phyloP scores from a whole-genome alignment of 92 coral and sea anemone genomes.

The Palythoa caribaeorum region DNA sequence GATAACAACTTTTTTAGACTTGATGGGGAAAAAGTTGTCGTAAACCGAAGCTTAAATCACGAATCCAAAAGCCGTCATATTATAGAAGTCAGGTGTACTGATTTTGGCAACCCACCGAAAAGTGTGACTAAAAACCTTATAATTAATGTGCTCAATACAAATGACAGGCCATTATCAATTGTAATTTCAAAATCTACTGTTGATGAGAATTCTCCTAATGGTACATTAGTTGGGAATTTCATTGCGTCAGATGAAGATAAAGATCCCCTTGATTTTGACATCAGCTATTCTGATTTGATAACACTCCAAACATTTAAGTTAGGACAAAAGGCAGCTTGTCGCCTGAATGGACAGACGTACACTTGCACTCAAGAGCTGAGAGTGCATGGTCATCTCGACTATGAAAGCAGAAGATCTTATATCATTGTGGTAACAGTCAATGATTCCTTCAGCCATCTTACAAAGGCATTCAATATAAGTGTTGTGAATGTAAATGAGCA shows the following conservation, averaged over 20 bases:
- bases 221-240: slow-evolving; percentile 72
- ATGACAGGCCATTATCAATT: slow-evolving; percentile 84
- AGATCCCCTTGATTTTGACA: slow-evolving; percentile 74
- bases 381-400: slow-evolving; percentile 80
- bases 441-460: slow-evolving; percentile 70
- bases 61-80: slow-evolving; percentile 74
- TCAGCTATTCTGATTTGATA: slow-evolving; percentile 68
- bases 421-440: slow-evolving; percentile 69
- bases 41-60: slow-evolving; percentile 69
- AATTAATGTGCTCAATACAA: slow-evolving; percentile 62
- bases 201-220: slow-evolving; percentile 67
- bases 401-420: slow-evolving; percentile 67
- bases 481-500: slow-evolving; percentile 81
- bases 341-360: slow-evolving; percentile 53
- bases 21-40: slow-evolving; percentile 62
- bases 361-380: slow-evolving; percentile 69
- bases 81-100: slow-evolving; percentile 79
- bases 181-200: slow-evolving; percentile 64
- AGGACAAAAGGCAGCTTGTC: slow-evolving; percentile 40
- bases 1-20: slow-evolving; percentile 71
- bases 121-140: slow-evolving; percentile 51
- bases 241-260: slow-evolving; percentile 85
- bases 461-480: slow-evolving; percentile 63
- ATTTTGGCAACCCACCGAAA: slow-evolving; percentile 76
- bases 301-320: slow-evolving; percentile 72